phyloP scores from a whole-genome alignment of 1,140 invertebrate genomes.

The Hylaeus volcanicus region DNA sequence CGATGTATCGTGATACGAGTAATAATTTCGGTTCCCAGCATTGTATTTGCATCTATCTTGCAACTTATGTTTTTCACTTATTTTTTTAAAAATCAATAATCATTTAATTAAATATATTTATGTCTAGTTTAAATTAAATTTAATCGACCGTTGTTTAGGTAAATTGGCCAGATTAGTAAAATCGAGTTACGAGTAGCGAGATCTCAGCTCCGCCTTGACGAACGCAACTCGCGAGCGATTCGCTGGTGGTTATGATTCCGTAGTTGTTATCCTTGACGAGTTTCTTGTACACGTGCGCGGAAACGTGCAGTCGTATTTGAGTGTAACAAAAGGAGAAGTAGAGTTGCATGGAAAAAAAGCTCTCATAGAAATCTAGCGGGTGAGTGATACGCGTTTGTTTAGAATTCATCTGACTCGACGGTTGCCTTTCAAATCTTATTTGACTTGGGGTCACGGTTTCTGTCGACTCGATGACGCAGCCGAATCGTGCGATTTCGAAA shows the following conservation, averaged over 20 bases:
- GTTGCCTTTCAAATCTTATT: slow-evolving; percentile 29
- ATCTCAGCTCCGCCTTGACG: background rate
- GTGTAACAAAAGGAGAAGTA: slow-evolving; percentile 25
- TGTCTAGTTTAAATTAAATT: too few species aligned
- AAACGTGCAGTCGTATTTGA: slow-evolving; percentile 21
- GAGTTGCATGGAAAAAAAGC: slow-evolving; percentile 11
- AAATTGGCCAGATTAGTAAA: background rate
- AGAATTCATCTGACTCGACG: slow-evolving; percentile 12
- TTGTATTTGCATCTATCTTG: too few species aligned
- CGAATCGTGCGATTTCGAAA: slow-evolving; percentile 28
- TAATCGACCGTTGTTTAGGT: too few species aligned
- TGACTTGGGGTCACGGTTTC: background rate
- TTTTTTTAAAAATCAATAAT: too few species aligned
- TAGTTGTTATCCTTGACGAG: slow-evolving; percentile 43
- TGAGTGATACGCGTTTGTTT: slow-evolving; percentile 41
- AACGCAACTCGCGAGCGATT: slow-evolving; percentile 3
- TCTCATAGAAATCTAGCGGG: slow-evolving; percentile 18
- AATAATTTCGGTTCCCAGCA: too few species aligned
- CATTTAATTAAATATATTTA: too few species aligned
- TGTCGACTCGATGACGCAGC: slow-evolving; percentile 15
- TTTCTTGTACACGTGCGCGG: slow-evolving; percentile 35
- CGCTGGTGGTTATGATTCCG: slow-evolving; percentile 20
- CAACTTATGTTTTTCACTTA: too few species aligned
- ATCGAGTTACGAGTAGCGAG: background rate
- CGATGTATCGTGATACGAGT: too few species aligned